These are phyloP conservation scores for Periophthalmus modestus DNA, from an alignment of 2,113 vertebrate genomes.

Conservation along the genomic window DNA sequence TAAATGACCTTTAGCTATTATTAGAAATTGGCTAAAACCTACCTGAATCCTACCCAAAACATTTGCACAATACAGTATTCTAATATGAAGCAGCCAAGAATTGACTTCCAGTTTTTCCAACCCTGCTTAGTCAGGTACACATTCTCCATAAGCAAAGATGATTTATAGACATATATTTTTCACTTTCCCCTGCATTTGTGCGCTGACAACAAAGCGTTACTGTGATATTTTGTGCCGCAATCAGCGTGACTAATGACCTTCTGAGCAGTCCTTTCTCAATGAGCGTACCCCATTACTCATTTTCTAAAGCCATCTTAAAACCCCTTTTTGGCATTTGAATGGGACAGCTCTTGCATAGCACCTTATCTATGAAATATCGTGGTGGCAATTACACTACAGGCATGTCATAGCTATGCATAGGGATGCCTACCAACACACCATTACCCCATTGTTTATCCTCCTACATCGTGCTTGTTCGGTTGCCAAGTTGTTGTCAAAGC, in stretches of 20 bases:
- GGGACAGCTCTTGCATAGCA: conserved; percentile 36
- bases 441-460: conserved; percentile 57
- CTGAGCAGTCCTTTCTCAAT: conserved; percentile 46
- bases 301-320: conserved; percentile 42
- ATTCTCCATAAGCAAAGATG: conserved; percentile 40
- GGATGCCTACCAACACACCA: conserved; percentile 46
- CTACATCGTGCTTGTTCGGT: conserved; percentile 37
- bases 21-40: not conserved
- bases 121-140: conserved; percentile 14
- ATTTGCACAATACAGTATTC: conserved; percentile 11
- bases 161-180: conserved; percentile 49
- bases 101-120: not conserved
- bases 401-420: conserved; percentile 36
- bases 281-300: conserved; percentile 53
- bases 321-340: conserved; percentile 43
- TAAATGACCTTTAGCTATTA: not conserved
- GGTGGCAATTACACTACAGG: conserved; percentile 34
- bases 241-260: conserved; percentile 56
- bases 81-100: not conserved
- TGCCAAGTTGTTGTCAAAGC: conserved; percentile 48
- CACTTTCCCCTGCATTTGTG: conserved; percentile 25
- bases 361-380: conserved; percentile 50
- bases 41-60: not conserved
- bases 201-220: conserved; percentile 39
- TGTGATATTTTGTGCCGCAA: conserved; percentile 44